Base-by-base conservation (phyloP, 92 coral and sea anemone genomes). In the Zoanthus sansibaricus region DNA sequence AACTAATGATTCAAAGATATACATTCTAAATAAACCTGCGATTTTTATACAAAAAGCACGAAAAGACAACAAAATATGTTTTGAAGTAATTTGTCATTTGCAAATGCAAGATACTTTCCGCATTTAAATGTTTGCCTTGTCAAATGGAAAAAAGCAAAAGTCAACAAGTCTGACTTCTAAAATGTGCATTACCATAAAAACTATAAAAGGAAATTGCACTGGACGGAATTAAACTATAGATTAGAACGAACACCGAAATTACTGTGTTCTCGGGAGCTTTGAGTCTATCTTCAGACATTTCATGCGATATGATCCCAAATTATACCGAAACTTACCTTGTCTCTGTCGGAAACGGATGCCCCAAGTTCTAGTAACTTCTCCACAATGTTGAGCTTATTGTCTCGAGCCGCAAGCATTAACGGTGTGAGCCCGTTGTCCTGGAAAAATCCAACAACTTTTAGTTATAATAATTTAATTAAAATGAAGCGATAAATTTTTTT, bases 361-460 rank as follows among this genome's bases (percentile, higher is more conserved):
- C 99, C 99, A 0, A 94, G 92, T 82, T 97, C 99, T 52, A 97
- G 89, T 12, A 97, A 80, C 76, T 97, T 97, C 88, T 97, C 99
- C 1, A 97, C 98, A 33, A 97, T 91, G 55, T 91, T 93, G 77
- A 95, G 93, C 25, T 97, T 97, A 83, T 92, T 94, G 73, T 97
- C 99, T 49, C 95, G 87, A 46, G 98, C 95, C 9, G 99, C 99
- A 17, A 97, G 89, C 99, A 97, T 97, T 77, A 97, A 92, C 75
- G 99, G 98, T 46, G 99, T 97, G n/a, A 94, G 87, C 32, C 99
- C 99, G 93, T 93, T 97, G 86, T 89, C 98, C 99, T 97, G 84
- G 67, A 71, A 86, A 30, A 73, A 77, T 76, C 1, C 16, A 72
- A 31, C n/a, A 51, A 74, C 18, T 11, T 15, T 67, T 11, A 78